These are phyloP conservation scores for Chloroceryle inda DNA, from an alignment of 2,797 vertebrate species.

Conservation along the genomic window DNA sequence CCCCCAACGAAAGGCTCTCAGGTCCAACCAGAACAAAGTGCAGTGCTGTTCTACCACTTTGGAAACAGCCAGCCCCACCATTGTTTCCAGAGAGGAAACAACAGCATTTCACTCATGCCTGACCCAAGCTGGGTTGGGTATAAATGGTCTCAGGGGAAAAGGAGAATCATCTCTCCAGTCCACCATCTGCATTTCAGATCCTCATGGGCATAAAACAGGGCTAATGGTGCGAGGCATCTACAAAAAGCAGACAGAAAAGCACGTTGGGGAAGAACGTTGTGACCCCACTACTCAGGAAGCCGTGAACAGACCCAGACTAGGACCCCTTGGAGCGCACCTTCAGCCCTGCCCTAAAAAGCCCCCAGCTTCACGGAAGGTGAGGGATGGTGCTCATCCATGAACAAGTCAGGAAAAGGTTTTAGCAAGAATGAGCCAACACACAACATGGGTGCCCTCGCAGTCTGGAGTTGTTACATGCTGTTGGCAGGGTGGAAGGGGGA, in stretches of 20 bases:
- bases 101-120: neutral
- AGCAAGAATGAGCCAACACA: neutral
- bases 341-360: neutral
- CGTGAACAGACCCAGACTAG: rapidly evolving
- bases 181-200: neutral
- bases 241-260: neutral
- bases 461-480: neutral
- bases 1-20: neutral
- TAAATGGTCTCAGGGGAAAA: neutral
- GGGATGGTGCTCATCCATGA: rapidly evolving
- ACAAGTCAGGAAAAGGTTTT: neutral
- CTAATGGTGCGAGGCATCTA: neutral
- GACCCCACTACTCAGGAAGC: neutral
- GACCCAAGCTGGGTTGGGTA: neutral
- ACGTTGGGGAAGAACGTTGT: neutral
- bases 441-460: rapidly evolving
- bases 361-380: neutral
- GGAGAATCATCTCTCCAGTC: neutral
- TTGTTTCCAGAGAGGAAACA: neutral
- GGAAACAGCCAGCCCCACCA: rapidly evolving
- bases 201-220: rapidly evolving
- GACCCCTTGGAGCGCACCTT: neutral
- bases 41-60: neutral
- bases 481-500: neutral
- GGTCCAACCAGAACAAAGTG: rapidly evolving